Conservation (phyloP, 2,797 vertebrate genomes). For the Neosilurus hyrtlii region DNA sequence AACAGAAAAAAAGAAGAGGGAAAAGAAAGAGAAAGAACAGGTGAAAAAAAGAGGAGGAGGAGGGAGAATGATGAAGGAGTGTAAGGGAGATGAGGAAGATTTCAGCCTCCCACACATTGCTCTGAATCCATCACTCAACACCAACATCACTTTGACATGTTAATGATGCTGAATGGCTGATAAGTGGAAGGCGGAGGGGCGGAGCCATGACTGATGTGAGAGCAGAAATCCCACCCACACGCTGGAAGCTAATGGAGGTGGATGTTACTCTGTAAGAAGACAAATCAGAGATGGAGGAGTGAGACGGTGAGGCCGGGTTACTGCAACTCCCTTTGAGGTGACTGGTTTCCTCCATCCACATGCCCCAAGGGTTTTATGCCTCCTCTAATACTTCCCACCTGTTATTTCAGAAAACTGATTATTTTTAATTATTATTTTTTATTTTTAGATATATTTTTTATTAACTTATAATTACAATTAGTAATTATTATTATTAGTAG, state of each 20-base stretch:
- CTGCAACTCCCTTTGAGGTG: neutral
- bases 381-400: neutral
- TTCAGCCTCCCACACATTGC: constrained; percentile 16
- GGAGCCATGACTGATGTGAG: constrained; percentile 14
- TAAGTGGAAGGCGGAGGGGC: constrained; percentile 13
- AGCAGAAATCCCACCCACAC: neutral
- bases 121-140: constrained; percentile 13
- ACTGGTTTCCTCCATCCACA: neutral
- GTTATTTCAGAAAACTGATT: no score
- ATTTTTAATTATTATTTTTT: neutral
- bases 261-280: neutral
- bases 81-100: no score
- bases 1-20: no score
- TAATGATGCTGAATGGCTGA: neutral
- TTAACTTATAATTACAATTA: neutral
- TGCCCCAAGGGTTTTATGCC: neutral
- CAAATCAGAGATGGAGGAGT: neutral
- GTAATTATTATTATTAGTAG: no score
- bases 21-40: no score
- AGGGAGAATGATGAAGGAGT: no score
- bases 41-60: no score
- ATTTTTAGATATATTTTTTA: neutral
- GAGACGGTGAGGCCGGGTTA: neutral
- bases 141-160: neutral
- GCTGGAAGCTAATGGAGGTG: no score